Conservation (phyloP, 1,140 invertebrate species). For the Macrobrachium rosenbergii region DNA sequence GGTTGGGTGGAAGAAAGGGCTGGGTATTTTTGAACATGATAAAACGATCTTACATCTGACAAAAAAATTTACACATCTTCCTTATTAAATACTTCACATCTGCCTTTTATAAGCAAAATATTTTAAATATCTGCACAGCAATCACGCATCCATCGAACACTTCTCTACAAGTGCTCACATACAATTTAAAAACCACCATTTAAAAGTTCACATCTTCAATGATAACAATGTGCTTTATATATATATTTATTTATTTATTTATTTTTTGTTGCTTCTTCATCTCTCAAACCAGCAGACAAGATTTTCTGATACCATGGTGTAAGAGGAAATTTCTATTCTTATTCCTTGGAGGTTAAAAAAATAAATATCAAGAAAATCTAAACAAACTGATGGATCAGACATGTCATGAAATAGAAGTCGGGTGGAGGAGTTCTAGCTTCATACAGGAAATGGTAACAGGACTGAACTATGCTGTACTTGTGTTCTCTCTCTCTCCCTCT, state of each 20-base stretch:
- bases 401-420: not conserved
- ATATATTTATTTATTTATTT: constrained; percentile 38
- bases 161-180: constrained; percentile 42
- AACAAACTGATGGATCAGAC: constrained; percentile 10
- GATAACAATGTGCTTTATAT: constrained; percentile 58
- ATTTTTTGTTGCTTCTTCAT: constrained; percentile 18
- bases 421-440: not conserved
- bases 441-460: no score
- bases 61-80: constrained; percentile 46
- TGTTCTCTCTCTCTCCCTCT: no score
- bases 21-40: constrained; percentile 43
- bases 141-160: constrained; percentile 37
- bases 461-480: no score
- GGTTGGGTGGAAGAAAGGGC: constrained; percentile 58
- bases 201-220: constrained; percentile 47
- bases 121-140: constrained; percentile 53
- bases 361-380: constrained; percentile 51
- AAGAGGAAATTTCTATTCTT: not conserved
- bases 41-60: constrained; percentile 58
- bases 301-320: no score
- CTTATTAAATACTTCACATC: constrained; percentile 29
- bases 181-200: constrained; percentile 47
- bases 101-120: constrained; percentile 36
- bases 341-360: constrained; percentile 56
- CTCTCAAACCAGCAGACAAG: no score